Base-by-base conservation (phyloP, 2,888 invertebrate genomes). In the Capitulum mitella region DNA sequence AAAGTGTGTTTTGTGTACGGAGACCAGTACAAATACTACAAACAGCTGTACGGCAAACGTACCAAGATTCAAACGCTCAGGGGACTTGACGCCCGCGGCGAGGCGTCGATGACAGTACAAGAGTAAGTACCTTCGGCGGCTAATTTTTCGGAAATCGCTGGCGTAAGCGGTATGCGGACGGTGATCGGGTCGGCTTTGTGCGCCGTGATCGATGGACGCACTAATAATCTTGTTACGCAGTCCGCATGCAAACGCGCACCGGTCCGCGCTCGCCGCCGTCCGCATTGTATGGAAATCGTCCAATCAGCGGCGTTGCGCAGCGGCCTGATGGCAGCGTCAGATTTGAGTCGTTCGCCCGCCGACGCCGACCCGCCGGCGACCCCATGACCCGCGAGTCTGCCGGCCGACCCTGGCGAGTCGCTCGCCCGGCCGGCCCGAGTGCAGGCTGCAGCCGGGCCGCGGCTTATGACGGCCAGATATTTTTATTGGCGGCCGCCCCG, bases 1-100 rank as follows among this genome's bases (percentile, higher is more conserved):
- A 92, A 92, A 86, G 93, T 93, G 81, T 93, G 93, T 84, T 93
- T 93, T 91, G 91, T 93, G 89, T 91, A 93, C 85, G 93, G 93
- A 78, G 93, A 92, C 86, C 92, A 92, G 84, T 92, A 93, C 84
- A 93, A 93, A 84, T 92, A 93, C 87, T 93, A 93, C 88, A 88
- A 93, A 83, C 92, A 93, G 84, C 88, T 93, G 81, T 93, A 93
- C 85, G 92, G 92, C 81, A 86, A 84, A 75, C 83, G 83, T 78
- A 83, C 83, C 43, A 83, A 82, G 70, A 80, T 82, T 1, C 77
- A 78, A 77, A 82, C 82, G 19, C 79, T 81, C 61, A 74, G 79
- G 29, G 70, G 75, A 37, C 43, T 74, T 32, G 51, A 78, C 19
- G 2, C 78, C 26, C 61, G 70, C 43, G n/a, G 26, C 29, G 75